These are phyloP conservation scores for Nemoura dubitans DNA, from an alignment of 2,888 invertebrate species.

Conservation along the genomic window DNA sequence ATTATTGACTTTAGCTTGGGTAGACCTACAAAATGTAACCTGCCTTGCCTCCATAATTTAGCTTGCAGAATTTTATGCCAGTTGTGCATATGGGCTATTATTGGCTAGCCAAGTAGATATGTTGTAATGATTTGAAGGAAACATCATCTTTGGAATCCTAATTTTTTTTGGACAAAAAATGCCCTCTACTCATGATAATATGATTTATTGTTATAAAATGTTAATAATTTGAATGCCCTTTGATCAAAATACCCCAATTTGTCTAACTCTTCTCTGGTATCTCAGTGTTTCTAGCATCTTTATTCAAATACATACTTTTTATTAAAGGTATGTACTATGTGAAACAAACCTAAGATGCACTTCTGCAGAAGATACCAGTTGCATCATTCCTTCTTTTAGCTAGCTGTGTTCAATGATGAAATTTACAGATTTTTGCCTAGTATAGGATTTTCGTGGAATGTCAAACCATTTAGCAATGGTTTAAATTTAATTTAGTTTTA, in stretches of 20 bases:
- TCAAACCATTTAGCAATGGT: background rate
- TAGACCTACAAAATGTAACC: background rate
- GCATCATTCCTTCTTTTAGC: background rate
- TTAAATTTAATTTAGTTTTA: background rate
- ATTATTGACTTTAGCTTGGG: background rate
- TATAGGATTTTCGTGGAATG: background rate
- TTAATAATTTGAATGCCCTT: background rate
- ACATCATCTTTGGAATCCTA: background rate
- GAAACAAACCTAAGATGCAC: background rate
- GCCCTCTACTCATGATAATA: background rate
- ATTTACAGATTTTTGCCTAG: too few relatives aligned
- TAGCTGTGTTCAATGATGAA: background rate
- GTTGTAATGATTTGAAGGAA: background rate
- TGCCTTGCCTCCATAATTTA: background rate
- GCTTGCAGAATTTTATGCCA: background rate
- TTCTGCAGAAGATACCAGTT: background rate
- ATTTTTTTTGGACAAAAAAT: background rate
- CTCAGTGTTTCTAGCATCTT: background rate
- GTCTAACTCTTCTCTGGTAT: background rate
- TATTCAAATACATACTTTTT: background rate
- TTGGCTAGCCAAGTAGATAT: background rate
- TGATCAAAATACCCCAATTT: background rate
- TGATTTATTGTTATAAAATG: background rate
- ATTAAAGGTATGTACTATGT: background rate
- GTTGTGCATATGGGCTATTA: background rate